Base-by-base conservation (phyloP, 2,888 invertebrate genomes). In the Proisotoma minuta region DNA sequence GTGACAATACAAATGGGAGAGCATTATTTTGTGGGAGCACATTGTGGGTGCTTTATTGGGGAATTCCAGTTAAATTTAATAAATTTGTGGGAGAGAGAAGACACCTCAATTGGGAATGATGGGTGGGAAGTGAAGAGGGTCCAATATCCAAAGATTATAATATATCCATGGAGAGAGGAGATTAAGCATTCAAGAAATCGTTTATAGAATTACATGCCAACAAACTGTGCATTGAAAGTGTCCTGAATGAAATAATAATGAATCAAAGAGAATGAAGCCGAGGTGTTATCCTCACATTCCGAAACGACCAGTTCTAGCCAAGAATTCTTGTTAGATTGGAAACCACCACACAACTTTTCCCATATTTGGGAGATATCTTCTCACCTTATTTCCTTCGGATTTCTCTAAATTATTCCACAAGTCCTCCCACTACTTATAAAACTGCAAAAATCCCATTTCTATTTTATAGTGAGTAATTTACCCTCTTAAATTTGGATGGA, bases 301-400 rank as follows among this genome's bases (percentile, higher is more conserved):
- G 39, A 48, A 54, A 29, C 48, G 34, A 54, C 54, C 28, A 26
- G 56, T 56, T 24, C 4, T 3, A 27, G 40, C 40, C 49, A 54
- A 53, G 52, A 27, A 28, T 56, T 54, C 49, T 54, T 48, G 50
- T 57, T 57, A 57, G 61, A 61, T 61, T 61, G 48, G 47, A 56
- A 49, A 51, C 40, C 27, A 40, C 28, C 49, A 28, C 54, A 60
- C 54, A 48, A 56, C 40, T 61, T 57, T 43, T 61, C 51, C 60
- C 61, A 61, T 61, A 61, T 61, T 61, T 49, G 61, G 61, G 22
- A 49, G 22, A 20, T 28, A n/a, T 48, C 47, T 53, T 53, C 60
- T 60, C 49, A 48, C 39, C 27, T 54, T 39, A 23, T 39, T 27
- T 22, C 28, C 27, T 5, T 52, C 29, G 23, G 43, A 43, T 43